Percentiles rank a stretch among this genome's conserved stretches.
These are phyloP conservation scores for Linnaemya tessellans DNA, from an alignment of 2,888 invertebrate species.

Conservation along the genomic window DNA sequence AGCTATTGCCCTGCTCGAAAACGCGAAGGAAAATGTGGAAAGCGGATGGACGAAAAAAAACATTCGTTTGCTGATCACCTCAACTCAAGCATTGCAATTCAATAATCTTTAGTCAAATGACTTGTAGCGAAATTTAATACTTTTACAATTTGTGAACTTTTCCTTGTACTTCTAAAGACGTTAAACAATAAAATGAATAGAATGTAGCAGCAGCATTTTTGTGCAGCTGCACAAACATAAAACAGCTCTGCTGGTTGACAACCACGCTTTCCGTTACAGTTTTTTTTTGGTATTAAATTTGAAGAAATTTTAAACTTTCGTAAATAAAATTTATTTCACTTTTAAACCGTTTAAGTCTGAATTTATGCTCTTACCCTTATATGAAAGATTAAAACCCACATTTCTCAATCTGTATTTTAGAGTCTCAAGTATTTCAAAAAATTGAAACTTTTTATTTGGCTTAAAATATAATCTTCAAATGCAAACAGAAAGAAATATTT, in stretches of 20 bases:
- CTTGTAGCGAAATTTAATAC: neutral
- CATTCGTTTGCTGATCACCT: neutral
- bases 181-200: neutral
- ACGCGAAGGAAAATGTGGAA: neutral
- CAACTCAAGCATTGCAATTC: neutral
- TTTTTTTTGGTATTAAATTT: neutral
- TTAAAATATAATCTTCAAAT: conserved; percentile 25
- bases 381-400: conserved; percentile 15
- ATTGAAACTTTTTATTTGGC: conserved; percentile 19
- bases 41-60: neutral
- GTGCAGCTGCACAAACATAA: neutral
- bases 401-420: conserved; percentile 15
- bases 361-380: neutral
- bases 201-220: neutral
- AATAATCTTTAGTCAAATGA: neutral
- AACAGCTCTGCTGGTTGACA: no score
- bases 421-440: conserved; percentile 15
- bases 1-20: neutral
- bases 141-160: neutral
- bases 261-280: neutral
- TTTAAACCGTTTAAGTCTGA: neutral
- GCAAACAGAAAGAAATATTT: neutral
- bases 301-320: neutral
- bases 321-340: neutral
- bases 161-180: neutral